A percentile compares a stretch with the other conserved stretches of the same genome.
phyloP scores from a whole-genome alignment of 1,140 invertebrate species.

The Zaprionus ghesquierei region DNA sequence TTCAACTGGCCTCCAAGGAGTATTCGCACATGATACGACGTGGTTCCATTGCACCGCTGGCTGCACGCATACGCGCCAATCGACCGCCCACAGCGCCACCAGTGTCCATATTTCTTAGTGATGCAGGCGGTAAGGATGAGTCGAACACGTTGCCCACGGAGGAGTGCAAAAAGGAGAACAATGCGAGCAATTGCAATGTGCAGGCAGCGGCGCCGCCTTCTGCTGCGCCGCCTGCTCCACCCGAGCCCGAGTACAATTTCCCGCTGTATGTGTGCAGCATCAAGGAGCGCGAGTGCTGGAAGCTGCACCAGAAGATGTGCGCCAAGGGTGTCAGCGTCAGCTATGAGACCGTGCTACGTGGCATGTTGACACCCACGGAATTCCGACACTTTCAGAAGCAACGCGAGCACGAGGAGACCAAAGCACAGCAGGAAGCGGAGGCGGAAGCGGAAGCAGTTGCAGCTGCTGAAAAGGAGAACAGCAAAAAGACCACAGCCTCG shows the following conservation, averaged over 20 bases:
- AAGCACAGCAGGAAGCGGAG: slow-evolving; percentile 59
- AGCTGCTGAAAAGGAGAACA: slow-evolving; percentile 45
- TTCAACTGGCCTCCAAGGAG: slow-evolving; percentile 77
- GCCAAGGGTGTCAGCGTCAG: slow-evolving; percentile 88
- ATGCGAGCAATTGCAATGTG: slow-evolving; percentile 62
- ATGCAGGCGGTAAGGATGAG: slow-evolving; percentile 21
- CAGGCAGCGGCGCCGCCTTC: slow-evolving; percentile 28
- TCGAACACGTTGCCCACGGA: slow-evolving; percentile 17
- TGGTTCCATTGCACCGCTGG: slow-evolving; percentile 77
- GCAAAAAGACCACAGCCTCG: slow-evolving; percentile 24
- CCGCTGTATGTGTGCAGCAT: slow-evolving; percentile 81
- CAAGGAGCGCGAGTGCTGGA: slow-evolving; percentile 88
- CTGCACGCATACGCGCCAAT: slow-evolving; percentile 75
- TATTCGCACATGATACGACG: slow-evolving; percentile 78
- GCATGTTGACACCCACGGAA: slow-evolving; percentile 88
- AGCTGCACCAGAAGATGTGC: slow-evolving; percentile 87
- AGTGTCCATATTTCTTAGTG: slow-evolving; percentile 74
- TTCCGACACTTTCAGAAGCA: slow-evolving; percentile 85
- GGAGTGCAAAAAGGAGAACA: slow-evolving; percentile 73
- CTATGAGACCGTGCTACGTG: slow-evolving; percentile 87
- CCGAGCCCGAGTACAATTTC: slow-evolving; percentile 53
- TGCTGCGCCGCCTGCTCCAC: background rate
- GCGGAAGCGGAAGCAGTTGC: slow-evolving; percentile 51
- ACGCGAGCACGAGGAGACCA: slow-evolving; percentile 73
- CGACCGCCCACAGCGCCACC: slow-evolving; percentile 80